Evolutionary conservation across 2,797 vertebrate species (phyloP).

Genomic region (Poeciliopsis paucimaculata): DNA sequence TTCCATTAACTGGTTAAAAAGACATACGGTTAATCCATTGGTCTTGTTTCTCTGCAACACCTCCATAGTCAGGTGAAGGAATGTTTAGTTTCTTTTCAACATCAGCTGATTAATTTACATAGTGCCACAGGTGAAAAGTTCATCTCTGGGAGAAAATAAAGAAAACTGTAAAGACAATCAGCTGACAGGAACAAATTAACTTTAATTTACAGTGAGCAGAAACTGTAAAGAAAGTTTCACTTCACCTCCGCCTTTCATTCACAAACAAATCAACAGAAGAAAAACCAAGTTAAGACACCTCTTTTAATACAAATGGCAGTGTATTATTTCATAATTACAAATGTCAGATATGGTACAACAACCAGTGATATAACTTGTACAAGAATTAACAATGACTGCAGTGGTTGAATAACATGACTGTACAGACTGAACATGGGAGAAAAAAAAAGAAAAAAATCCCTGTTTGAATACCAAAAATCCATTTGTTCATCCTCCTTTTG

Average conservation of each 20-base stretch:
- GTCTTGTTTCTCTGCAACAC: not conserved
- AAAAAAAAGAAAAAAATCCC: constrained; percentile 56
- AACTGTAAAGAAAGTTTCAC: not conserved
- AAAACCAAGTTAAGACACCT: constrained; percentile 66
- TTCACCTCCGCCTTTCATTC: not conserved
- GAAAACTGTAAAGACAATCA: not conserved
- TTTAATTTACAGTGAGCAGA: not conserved
- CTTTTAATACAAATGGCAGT: constrained; percentile 84
- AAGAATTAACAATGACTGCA: constrained; percentile 86
- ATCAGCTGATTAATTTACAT: not conserved
- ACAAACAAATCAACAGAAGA: constrained; percentile 17
- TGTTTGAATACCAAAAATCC: constrained; percentile 61
- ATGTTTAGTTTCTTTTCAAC: not conserved
- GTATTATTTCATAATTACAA: constrained; percentile 91
- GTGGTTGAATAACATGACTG: constrained; percentile 86
- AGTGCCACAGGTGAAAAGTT: not conserved
- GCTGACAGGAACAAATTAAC: not conserved
- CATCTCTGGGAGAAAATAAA: not conserved
- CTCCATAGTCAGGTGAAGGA: not conserved
- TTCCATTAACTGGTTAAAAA: not conserved
- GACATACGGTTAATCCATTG: not conserved
- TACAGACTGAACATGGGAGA: constrained; percentile 78
- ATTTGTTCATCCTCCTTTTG: constrained; percentile 38
- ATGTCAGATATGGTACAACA: constrained; percentile 85
- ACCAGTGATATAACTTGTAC: constrained; percentile 86